Conservation (phyloP, 2,113 vertebrate genomes). For the Rutilus rutilus region DNA sequence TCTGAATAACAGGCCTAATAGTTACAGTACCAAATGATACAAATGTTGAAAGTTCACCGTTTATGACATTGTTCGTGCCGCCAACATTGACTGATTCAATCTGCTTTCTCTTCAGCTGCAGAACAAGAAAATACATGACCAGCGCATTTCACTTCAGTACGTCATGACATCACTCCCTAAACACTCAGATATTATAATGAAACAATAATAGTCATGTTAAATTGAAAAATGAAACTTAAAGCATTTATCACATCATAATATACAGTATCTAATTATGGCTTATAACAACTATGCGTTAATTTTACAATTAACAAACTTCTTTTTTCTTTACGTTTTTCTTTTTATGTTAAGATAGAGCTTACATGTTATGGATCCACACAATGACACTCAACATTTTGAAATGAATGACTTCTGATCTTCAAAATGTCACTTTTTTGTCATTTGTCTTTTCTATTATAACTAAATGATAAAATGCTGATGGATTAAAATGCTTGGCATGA, state of each 20-base stretch:
- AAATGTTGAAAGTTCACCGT: slow-evolving; percentile 75
- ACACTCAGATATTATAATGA: not conserved
- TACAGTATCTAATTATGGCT: not conserved
- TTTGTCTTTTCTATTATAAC: no score
- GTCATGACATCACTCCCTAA: not conserved
- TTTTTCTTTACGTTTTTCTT: no score
- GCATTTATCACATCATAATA: not conserved
- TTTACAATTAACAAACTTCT: no score
- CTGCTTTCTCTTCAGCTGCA: slow-evolving; percentile 74
- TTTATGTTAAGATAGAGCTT: no score
- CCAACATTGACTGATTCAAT: slow-evolving; percentile 91
- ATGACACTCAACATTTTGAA: no score
- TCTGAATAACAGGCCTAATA: not conserved
- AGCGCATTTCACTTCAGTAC: not conserved
- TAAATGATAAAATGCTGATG: no score
- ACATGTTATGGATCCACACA: no score
- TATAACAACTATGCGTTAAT: no score
- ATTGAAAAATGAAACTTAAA: not conserved
- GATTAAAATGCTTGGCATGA: no score
- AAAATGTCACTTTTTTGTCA: no score
- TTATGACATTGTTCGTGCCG: slow-evolving; percentile 88
- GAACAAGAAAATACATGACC: not conserved
- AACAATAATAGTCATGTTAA: not conserved
- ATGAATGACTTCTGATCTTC: no score
- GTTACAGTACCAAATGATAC: not conserved